These are phyloP conservation scores for Sericinus montela DNA, from an alignment of 2,888 invertebrate species.

Conservation along the genomic window DNA sequence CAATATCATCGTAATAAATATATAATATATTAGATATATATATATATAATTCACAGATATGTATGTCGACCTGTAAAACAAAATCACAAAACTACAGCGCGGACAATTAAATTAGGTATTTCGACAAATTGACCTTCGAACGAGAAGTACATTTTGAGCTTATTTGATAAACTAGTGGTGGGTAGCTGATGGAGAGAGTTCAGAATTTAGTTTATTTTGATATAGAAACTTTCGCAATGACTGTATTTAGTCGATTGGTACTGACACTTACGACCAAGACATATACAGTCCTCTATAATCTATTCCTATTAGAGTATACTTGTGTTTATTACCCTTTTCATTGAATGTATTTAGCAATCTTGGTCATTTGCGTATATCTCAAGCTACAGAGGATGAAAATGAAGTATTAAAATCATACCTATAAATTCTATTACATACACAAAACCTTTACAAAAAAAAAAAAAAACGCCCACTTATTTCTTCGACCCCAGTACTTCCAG, in stretches of 20 bases:
- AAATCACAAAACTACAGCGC: slow-evolving; percentile 51
- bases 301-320: neutral
- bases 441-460: slow-evolving; percentile 57
- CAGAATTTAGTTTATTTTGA: slow-evolving; percentile 19
- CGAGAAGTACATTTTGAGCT: slow-evolving; percentile 67
- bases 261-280: neutral
- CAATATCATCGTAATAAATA: slow-evolving; percentile 44
- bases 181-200: slow-evolving; percentile 54
- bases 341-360: neutral
- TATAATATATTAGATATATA: slow-evolving; percentile 31
- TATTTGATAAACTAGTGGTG: slow-evolving; percentile 37
- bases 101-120: slow-evolving; percentile 38
- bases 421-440: slow-evolving; percentile 44
- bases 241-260: slow-evolving; percentile 20
- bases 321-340: neutral
- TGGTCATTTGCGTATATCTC: slow-evolving; percentile 25
- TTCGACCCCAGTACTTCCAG: slow-evolving; percentile 57
- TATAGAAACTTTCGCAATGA: slow-evolving; percentile 31
- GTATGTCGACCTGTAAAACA: slow-evolving; percentile 72
- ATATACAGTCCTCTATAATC: neutral
- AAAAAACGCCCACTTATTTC: slow-evolving; percentile 38
- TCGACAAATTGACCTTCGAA: slow-evolving; percentile 63
- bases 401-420: slow-evolving; percentile 2
- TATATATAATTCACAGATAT: slow-evolving; percentile 70
- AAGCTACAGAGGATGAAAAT: neutral